Evolutionary conservation across 23 tunicate genomes (phyloP).

Genomic region (Diplosoma virens): DNA sequence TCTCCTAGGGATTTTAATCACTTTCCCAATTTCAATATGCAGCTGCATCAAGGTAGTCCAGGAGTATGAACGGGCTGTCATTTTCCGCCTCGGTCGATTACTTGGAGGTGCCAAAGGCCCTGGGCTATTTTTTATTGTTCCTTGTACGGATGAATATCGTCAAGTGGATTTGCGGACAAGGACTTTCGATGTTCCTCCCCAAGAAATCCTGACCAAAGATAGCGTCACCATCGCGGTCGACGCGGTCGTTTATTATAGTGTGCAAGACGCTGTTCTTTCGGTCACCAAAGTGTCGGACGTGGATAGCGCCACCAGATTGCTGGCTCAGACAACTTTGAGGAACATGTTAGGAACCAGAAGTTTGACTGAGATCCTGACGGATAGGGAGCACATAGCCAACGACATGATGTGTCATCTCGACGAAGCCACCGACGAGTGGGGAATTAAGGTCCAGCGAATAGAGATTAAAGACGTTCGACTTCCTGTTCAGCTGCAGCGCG

Average conservation of each 20-base stretch:
- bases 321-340: constrained; percentile 92
- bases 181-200: constrained; percentile 93
- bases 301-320: constrained; percentile 78
- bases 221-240: constrained; percentile 93
- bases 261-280: constrained; percentile 55
- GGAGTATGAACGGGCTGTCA: constrained; percentile 94
- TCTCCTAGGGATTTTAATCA: constrained; percentile 24
- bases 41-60: constrained; percentile 67
- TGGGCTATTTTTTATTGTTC: constrained; percentile 84
- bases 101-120: constrained; percentile 86
- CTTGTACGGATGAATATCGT: constrained; percentile 89
- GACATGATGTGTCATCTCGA: constrained; percentile 64
- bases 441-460: constrained; percentile 86
- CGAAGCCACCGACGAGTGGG: constrained; percentile 91
- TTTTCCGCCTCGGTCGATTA: constrained; percentile 83
- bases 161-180: constrained; percentile 73
- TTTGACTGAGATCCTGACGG: constrained; percentile 78
- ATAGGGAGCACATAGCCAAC: constrained; percentile 72
- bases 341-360: constrained; percentile 85
- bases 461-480: constrained; percentile 91
- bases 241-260: constrained; percentile 90
- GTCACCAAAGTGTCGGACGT: constrained; percentile 84
- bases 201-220: constrained; percentile 88
- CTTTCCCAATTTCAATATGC: constrained; percentile 55
- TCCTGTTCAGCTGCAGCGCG: constrained; percentile 81